phyloP scores from a whole-genome alignment of 1,140 invertebrate genomes.

The Dreissena polymorpha region DNA sequence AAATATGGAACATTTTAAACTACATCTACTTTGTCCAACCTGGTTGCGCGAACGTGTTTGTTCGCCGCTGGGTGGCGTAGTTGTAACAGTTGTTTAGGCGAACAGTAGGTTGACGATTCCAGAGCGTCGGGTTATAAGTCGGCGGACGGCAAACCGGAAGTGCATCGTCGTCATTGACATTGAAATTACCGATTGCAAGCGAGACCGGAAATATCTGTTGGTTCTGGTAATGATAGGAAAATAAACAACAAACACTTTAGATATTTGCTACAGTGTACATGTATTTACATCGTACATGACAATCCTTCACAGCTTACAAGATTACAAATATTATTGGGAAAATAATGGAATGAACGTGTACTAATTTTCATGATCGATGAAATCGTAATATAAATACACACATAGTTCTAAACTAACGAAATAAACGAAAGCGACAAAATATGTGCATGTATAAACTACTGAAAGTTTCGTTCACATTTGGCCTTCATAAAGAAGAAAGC shows the following conservation, averaged over 20 bases:
- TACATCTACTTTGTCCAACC: background rate
- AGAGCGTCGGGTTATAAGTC: constrained; percentile 19
- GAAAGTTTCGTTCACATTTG: no score
- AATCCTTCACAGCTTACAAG: background rate
- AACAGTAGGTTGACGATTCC: constrained; percentile 10
- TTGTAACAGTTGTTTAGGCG: constrained; percentile 41
- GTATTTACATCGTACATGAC: background rate
- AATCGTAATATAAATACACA: no score
- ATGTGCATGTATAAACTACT: no score
- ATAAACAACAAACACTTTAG: background rate
- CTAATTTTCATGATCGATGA: no score
- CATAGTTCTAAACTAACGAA: no score
- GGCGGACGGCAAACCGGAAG: constrained; percentile 16
- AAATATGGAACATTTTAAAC: no score
- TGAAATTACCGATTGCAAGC: background rate
- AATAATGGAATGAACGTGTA: background rate
- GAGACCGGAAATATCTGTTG: background rate
- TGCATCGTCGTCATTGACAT: background rate
- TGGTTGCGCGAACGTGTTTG: constrained; percentile 46
- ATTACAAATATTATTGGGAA: background rate
- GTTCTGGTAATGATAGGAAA: background rate
- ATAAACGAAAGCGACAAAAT: no score
- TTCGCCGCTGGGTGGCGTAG: constrained; percentile 39
- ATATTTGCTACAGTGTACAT: background rate
- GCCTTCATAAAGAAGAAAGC: no score